phyloP scores from a whole-genome alignment of 1,140 invertebrate species.

The Meloidogyne floridensis region DNA sequence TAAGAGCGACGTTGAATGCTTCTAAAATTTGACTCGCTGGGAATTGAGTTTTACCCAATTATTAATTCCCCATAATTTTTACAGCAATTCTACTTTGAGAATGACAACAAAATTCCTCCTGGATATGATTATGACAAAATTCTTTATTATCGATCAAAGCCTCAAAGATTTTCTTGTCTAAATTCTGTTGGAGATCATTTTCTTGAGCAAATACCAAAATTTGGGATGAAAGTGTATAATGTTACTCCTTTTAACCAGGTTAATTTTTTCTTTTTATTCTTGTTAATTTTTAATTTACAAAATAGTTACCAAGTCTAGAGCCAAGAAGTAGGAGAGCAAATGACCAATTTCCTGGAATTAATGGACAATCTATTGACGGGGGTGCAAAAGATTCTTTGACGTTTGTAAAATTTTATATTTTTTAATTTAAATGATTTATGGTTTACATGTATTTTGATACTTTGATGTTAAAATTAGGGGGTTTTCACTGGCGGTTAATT shows the following conservation, averaged over 20 bases:
- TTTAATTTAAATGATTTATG: neutral
- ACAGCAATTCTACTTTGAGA: conserved; percentile 63
- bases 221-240: conserved; percentile 48
- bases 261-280: no score
- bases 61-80: conserved; percentile 36
- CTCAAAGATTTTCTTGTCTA: conserved; percentile 53
- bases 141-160: conserved; percentile 56
- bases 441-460: no score
- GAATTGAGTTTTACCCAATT: no score
- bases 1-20: no score
- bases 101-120: conserved; percentile 53
- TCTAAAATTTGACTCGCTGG: no score
- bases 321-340: conserved; percentile 39
- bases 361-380: conserved; percentile 60
- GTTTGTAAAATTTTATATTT: conserved; percentile 17
- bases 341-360: conserved; percentile 51
- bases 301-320: neutral
- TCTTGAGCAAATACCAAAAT: conserved; percentile 35
- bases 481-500: no score
- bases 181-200: conserved; percentile 47
- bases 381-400: conserved; percentile 56
- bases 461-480: no score
- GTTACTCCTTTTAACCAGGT: conserved; percentile 38
- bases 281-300: neutral
- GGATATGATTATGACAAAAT: conserved; percentile 59